Evolutionary conservation across 2,888 invertebrate genomes (phyloP).

Genomic region (Matsumyia berberina): DNA sequence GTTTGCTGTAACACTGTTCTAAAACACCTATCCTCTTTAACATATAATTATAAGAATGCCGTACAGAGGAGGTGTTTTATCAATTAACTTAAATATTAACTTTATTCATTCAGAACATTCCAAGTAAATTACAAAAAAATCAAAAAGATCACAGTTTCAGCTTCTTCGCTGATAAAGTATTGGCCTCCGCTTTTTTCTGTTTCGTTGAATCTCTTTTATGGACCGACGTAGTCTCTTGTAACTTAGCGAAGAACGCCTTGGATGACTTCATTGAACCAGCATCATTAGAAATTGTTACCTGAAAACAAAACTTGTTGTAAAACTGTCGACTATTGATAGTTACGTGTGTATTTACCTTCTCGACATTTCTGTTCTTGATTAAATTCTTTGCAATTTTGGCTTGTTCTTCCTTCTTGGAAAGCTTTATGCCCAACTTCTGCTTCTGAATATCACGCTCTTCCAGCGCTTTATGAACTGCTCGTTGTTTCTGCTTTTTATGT

Average conservation of each 20-base stretch:
- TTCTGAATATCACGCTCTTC: conserved; percentile 85
- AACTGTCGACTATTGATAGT: neutral
- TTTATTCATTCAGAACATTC: neutral
- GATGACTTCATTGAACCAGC: conserved; percentile 88
- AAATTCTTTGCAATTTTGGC: conserved; percentile 87
- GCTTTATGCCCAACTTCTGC: conserved; percentile 84
- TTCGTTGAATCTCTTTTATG: conserved; percentile 62
- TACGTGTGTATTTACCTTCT: conserved; percentile 85
- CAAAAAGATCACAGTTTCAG: conserved; percentile 86
- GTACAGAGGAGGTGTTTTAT: no score
- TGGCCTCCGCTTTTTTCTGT: conserved; percentile 84
- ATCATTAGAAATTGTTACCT: conserved; percentile 84
- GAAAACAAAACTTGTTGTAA: conserved; percentile 78
- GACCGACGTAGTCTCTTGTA: conserved; percentile 90
- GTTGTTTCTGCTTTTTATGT: conserved; percentile 92
- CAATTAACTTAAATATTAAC: neutral
- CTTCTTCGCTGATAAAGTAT: conserved; percentile 86
- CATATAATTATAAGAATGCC: no score
- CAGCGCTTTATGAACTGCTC: conserved; percentile 85
- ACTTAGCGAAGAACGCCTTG: conserved; percentile 93
- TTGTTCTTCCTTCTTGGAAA: conserved; percentile 85
- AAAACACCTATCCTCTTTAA: no score
- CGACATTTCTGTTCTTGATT: conserved; percentile 87
- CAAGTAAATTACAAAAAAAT: neutral
- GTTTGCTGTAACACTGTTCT: no score